Percentiles rank a stretch among this genome's conserved stretches.
These are phyloP conservation scores for Falco columbarius DNA, from an alignment of 2,797 vertebrate species.

Conservation along the genomic window DNA sequence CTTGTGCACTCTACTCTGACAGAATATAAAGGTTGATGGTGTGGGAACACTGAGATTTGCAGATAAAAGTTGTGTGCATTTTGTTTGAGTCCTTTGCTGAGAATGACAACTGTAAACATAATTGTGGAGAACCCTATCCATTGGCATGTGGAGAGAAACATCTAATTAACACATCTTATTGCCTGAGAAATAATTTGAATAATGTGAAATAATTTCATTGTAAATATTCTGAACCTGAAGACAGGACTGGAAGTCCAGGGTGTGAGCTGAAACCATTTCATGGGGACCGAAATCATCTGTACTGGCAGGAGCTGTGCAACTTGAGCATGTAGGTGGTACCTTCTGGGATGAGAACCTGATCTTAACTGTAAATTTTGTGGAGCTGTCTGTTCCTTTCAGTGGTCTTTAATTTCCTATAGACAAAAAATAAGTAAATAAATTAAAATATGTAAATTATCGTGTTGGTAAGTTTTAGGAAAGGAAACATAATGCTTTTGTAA, in stretches of 20 bases:
- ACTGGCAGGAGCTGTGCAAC: not conserved
- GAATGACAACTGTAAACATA: not conserved
- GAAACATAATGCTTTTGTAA: not conserved
- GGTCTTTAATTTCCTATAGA: not conserved
- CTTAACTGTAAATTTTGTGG: not conserved
- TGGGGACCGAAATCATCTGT: not conserved
- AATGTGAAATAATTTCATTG: not conserved
- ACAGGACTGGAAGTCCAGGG: not conserved
- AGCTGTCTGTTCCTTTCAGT: not conserved
- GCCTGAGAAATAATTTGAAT: not conserved
- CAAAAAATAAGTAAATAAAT: not conserved
- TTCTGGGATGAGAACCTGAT: not conserved
- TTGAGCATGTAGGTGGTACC: rapidly evolving
- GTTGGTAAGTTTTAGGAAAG: not conserved
- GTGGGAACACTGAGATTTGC: not conserved
- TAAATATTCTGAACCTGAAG: not conserved
- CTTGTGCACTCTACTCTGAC: not conserved
- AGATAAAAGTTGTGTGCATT: not conserved
- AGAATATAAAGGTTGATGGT: not conserved
- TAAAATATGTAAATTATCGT: not conserved
- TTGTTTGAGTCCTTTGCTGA: not conserved
- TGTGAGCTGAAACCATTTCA: not conserved
- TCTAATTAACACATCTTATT: not conserved
- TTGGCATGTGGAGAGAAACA: not conserved
- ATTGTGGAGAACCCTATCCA: not conserved